Percentiles rank a stretch among this genome's conserved stretches.
Conservation (phyloP, 2,888 invertebrate species). For the Apodemia duryi region DNA sequence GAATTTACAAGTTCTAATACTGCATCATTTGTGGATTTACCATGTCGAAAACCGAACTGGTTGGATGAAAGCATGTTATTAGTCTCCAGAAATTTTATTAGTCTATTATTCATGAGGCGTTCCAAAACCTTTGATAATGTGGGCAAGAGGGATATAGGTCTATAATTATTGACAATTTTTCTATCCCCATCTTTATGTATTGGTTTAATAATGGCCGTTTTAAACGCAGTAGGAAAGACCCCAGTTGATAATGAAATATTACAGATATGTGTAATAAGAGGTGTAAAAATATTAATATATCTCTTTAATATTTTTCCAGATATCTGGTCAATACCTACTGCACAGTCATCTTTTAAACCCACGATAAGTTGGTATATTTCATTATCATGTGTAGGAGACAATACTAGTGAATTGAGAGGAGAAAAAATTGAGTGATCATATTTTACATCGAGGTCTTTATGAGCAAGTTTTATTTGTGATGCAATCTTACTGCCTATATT, state of each 20-base stretch:
- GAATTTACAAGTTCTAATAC: neutral
- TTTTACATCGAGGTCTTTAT: no score
- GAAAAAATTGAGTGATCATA: no score
- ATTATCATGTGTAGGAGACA: no score
- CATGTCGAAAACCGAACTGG: neutral
- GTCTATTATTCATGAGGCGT: neutral
- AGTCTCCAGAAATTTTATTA: neutral
- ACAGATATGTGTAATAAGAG: neutral
- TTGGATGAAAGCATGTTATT: neutral
- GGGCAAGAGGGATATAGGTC: neutral
- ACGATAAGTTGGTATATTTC: no score
- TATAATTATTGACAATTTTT: neutral
- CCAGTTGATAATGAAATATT: neutral
- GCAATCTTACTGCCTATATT: no score
- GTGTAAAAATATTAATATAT: neutral
- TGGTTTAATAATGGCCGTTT: neutral
- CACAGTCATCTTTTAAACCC: no score
- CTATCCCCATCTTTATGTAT: no score
- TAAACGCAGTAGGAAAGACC: neutral
- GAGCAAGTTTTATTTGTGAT: no score
- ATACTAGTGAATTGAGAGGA: no score
- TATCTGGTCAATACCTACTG: neutral
- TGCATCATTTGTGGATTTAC: neutral
- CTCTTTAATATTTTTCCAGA: neutral
- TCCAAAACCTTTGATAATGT: neutral